phyloP scores from a whole-genome alignment of 2,797 vertebrate species.

The Enteromius mattozi region DNA sequence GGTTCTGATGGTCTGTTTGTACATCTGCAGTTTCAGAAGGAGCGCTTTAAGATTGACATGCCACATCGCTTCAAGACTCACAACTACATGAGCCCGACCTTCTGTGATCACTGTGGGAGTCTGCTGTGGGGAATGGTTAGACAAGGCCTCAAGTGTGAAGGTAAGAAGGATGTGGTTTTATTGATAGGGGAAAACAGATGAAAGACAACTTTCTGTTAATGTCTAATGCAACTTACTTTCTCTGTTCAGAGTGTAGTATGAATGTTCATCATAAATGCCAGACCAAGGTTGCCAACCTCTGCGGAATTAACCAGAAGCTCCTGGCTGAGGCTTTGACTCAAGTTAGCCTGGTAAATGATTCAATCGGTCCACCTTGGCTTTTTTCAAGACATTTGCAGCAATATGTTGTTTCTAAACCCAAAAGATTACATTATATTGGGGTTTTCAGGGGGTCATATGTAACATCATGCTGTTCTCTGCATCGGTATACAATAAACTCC shows the following conservation, averaged over 20 bases:
- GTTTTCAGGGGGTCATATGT: not conserved
- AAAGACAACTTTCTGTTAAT: not conserved
- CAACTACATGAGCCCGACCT: conserved; percentile 97
- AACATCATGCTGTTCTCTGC: not conserved
- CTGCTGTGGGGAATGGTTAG: conserved; percentile 94
- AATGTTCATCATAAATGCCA: conserved; percentile 93
- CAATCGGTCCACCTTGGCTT: not conserved
- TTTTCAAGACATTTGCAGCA: not conserved
- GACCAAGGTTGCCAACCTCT: conserved; percentile 94
- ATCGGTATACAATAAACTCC: not conserved
- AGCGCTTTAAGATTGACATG: conserved; percentile 98
- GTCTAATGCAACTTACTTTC: conserved; percentile 8
- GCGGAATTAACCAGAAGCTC: conserved; percentile 98
- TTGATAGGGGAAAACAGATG: too few species aligned
- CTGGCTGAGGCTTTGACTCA: conserved; percentile 92
- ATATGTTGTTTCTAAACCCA: not conserved
- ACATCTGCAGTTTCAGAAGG: conserved; percentile 93
- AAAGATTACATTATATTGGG: not conserved
- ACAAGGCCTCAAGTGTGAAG: conserved; percentile 97
- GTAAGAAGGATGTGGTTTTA: conserved; percentile 67
- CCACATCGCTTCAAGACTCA: conserved; percentile 92
- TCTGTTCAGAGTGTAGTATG: conserved; percentile 88
- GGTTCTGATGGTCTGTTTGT: conserved; percentile 38
- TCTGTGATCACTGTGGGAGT: conserved; percentile 98
- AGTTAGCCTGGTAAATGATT: conserved; percentile 84